Conservation (phyloP, 2,797 vertebrate species). For the Enteromius treurensis region DNA sequence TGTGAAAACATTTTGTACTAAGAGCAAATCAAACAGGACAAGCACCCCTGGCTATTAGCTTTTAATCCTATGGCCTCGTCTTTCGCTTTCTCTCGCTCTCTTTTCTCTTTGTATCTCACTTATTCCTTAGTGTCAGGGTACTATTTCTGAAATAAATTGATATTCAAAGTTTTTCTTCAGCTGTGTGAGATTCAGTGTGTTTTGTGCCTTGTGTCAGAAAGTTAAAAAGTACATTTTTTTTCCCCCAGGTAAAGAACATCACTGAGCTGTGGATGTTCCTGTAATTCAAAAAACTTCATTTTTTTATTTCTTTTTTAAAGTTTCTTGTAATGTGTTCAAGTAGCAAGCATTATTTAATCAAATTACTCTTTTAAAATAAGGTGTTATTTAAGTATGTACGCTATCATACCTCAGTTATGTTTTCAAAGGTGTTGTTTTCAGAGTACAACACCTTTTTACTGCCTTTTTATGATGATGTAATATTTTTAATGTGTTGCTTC, state of each 20-base stretch:
- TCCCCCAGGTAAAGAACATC: conserved; percentile 1
- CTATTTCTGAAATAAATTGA: conserved; percentile 12
- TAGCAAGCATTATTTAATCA: background rate
- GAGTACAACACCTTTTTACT: background rate
- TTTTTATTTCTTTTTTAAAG: background rate
- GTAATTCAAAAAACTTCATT: background rate
- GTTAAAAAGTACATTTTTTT: background rate
- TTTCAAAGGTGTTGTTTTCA: too few relatives aligned
- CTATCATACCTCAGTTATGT: background rate
- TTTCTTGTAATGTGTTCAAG: background rate
- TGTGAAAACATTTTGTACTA: conserved; percentile 64
- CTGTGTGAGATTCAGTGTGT: conserved; percentile 1
- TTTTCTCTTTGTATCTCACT: conserved; percentile 50
- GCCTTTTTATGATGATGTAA: background rate
- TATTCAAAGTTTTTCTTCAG: background rate
- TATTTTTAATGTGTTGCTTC: background rate
- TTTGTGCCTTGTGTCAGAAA: conserved; percentile 5
- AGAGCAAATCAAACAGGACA: conserved; percentile 78
- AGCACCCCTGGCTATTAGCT: conserved; percentile 76
- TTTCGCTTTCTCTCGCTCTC: conserved; percentile 16
- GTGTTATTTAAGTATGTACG: background rate
- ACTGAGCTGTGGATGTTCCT: background rate
- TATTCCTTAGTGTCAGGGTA: conserved; percentile 8
- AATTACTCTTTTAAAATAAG: background rate
- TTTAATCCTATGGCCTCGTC: conserved; percentile 65